Conservation (phyloP, 2,888 invertebrate species). For the Drosophila suboccidentalis region DNA sequence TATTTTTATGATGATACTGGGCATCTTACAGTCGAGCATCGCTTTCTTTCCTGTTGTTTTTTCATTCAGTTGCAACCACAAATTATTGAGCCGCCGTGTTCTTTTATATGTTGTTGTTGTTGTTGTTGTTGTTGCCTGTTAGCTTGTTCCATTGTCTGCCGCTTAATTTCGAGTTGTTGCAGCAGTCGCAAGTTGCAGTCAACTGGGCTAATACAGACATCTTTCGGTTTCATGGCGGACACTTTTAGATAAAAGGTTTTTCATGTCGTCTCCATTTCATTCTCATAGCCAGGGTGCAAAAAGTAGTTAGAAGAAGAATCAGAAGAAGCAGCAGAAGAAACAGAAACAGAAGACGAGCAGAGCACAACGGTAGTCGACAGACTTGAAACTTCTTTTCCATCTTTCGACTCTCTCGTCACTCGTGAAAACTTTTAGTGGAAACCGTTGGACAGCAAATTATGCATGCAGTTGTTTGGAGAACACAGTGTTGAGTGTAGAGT, state of each 20-base stretch:
- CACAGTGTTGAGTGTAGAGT: background rate
- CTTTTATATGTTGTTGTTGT: constrained; percentile 29
- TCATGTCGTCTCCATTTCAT: constrained; percentile 76
- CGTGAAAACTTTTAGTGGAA: constrained; percentile 70
- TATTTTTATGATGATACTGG: background rate
- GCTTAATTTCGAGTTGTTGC: constrained; percentile 75
- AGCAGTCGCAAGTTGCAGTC: constrained; percentile 51
- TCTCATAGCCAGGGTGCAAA: constrained; percentile 57
- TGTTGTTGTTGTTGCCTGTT: constrained; percentile 15
- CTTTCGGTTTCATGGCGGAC: constrained; percentile 45
- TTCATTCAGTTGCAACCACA: constrained; percentile 50
- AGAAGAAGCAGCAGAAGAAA: background rate
- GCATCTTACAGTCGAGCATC: background rate
- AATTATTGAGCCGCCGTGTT: constrained; percentile 58
- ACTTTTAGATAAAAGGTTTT: constrained; percentile 81
- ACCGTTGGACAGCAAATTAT: constrained; percentile 73
- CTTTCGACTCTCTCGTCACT: constrained; percentile 36
- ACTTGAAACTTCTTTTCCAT: constrained; percentile 29
- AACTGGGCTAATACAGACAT: constrained; percentile 75
- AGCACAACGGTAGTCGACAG: constrained; percentile 31
- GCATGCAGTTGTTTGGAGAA: constrained; percentile 58
- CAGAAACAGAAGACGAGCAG: constrained; percentile 2
- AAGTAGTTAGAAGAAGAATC: constrained; percentile 38
- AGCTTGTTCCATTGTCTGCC: constrained; percentile 42
- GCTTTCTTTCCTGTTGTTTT: constrained; percentile 1